Percentiles rank a stretch among this genome's conserved stretches.
These are phyloP conservation scores for Alaudala cheleensis DNA, from an alignment of 2,113 vertebrate genomes.

Conservation along the genomic window DNA sequence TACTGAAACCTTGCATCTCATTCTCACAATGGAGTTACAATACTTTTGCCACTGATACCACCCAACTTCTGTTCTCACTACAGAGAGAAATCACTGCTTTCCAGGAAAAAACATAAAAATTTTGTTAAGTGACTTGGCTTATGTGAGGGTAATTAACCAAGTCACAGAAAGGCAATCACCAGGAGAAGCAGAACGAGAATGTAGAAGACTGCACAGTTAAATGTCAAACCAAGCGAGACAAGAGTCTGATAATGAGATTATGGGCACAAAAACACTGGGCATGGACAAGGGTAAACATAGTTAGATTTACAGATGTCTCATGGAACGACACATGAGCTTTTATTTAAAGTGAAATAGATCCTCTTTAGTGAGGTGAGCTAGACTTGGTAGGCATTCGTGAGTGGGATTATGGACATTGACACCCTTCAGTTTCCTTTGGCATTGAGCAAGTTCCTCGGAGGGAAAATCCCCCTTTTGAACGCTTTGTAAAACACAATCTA, in stretches of 20 bases:
- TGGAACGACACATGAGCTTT: background rate
- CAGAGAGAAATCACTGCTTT: background rate
- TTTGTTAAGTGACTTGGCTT: background rate
- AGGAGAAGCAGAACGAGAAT: background rate
- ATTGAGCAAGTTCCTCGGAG: background rate
- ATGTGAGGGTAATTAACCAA: background rate
- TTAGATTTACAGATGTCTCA: background rate
- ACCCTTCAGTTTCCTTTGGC: background rate
- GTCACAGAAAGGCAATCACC: background rate
- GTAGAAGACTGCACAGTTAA: fast-evolving
- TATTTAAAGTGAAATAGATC: background rate
- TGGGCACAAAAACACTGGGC: background rate
- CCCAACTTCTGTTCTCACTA: background rate
- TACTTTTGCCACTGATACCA: background rate
- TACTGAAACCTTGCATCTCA: background rate
- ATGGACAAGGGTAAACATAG: background rate
- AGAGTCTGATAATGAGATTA: background rate
- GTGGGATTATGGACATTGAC: background rate
- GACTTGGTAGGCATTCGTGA: background rate
- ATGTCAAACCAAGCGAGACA: background rate
- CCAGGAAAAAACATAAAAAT: constrained; percentile 9
- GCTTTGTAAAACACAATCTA: background rate
- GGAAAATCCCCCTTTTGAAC: background rate
- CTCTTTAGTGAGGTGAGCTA: background rate
- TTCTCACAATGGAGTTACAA: background rate